A percentile compares a stretch with the other conserved stretches of the same genome.
phyloP scores from a whole-genome alignment of 2,797 vertebrate species.

The Caiman crocodilus region DNA sequence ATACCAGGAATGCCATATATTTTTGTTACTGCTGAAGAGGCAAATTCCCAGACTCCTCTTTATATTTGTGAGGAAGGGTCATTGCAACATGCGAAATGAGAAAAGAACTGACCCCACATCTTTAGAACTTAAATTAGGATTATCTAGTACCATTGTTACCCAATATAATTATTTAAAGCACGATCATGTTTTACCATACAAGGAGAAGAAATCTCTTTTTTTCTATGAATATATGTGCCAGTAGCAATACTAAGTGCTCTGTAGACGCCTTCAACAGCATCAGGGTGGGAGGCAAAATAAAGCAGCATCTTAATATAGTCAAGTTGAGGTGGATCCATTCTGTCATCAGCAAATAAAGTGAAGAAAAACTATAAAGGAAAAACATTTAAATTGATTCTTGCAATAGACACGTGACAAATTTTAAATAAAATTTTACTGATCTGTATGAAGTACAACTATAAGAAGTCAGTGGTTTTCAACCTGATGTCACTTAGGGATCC shows the following conservation, averaged over 20 bases:
- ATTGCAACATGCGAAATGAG: neutral
- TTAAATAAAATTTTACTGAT: neutral
- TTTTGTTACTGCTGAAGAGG: neutral
- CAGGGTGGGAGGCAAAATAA: conserved; percentile 88
- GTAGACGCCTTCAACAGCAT: conserved; percentile 87
- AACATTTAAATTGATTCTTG: neutral
- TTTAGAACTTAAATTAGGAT: neutral
- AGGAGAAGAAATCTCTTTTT: conserved; percentile 22
- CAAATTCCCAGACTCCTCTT: neutral
- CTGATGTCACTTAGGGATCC: too few relatives aligned
- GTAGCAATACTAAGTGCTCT: conserved; percentile 87
- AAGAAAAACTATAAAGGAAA: conserved; percentile 89
- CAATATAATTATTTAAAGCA: neutral
- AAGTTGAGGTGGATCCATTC: conserved; percentile 76
- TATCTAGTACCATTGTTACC: neutral
- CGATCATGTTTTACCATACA: conserved; percentile 43
- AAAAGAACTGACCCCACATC: neutral
- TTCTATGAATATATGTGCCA: conserved; percentile 77
- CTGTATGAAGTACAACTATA: too few relatives aligned
- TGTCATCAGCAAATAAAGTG: conserved; percentile 85
- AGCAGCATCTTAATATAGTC: conserved; percentile 90
- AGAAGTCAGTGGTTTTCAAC: too few relatives aligned
- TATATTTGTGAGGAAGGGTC: neutral
- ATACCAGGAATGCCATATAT: neutral
- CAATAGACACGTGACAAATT: neutral